These are phyloP conservation scores for Sphenopsis melanotis DNA, from an alignment of 2,797 vertebrate species.

Conservation along the genomic window DNA sequence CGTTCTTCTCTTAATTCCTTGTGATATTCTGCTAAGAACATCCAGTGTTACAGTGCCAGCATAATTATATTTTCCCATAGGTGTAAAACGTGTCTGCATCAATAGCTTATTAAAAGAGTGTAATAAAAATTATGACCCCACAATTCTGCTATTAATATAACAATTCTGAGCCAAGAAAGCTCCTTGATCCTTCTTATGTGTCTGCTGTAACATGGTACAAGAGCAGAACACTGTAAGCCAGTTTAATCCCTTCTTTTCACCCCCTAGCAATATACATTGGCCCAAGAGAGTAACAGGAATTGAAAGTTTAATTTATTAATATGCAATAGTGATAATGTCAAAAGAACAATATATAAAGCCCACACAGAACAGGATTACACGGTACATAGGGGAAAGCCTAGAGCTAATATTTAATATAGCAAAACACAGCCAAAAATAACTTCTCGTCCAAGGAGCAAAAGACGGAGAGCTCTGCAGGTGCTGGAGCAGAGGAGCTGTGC, in stretches of 20 bases:
- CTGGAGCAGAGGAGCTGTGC: not conserved
- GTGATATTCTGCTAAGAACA: not conserved
- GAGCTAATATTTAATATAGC: constrained; percentile 63
- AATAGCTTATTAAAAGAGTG: constrained; percentile 50
- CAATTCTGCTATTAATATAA: constrained; percentile 52
- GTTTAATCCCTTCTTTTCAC: constrained; percentile 57
- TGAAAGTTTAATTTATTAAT: constrained; percentile 64
- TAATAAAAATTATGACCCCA: constrained; percentile 56
- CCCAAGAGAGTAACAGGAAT: constrained; percentile 42
- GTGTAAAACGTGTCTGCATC: constrained; percentile 42
- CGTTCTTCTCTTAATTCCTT: not conserved
- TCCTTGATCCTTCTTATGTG: not conserved
- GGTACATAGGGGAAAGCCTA: constrained; percentile 44
- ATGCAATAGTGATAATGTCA: constrained; percentile 60
- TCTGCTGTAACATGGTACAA: not conserved
- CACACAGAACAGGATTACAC: constrained; percentile 46
- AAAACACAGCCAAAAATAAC: constrained; percentile 58
- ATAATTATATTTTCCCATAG: constrained; percentile 42
- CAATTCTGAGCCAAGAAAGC: constrained; percentile 40
- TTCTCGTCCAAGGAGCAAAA: constrained; percentile 1
- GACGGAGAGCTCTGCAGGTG: constrained; percentile 11
- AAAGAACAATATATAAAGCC: constrained; percentile 60
- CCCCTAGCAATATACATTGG: constrained; percentile 59
- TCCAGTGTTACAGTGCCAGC: not conserved
- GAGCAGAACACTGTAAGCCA: constrained; percentile 41